Conservation (phyloP, 2,888 invertebrate species). For the Palloptera scutellata region DNA sequence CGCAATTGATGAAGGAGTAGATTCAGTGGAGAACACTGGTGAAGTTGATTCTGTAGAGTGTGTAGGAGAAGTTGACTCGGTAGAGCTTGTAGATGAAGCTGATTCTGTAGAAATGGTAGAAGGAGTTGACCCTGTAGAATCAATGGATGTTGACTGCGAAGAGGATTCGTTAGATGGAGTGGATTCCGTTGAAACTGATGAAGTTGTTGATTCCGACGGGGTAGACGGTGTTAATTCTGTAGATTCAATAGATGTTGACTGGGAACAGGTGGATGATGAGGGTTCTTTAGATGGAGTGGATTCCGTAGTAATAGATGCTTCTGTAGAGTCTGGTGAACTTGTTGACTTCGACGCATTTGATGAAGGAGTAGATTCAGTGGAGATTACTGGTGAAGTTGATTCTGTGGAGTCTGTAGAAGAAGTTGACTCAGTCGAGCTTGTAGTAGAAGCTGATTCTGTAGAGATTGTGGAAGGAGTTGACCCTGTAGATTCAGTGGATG, state of each 20-base stretch:
- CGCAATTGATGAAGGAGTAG: not conserved
- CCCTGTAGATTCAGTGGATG: not conserved
- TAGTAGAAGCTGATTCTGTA: not conserved
- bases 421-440: not conserved
- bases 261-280: not conserved
- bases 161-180: not conserved
- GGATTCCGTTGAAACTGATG: not conserved
- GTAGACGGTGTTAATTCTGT: not conserved
- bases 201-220: not conserved
- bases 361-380: not conserved
- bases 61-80: not conserved
- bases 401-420: not conserved
- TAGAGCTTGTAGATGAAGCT: too few species aligned
- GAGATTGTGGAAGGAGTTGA: not conserved
- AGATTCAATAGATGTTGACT: not conserved
- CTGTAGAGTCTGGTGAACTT: not conserved
- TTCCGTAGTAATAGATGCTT: not conserved
- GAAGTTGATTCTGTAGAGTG: too few species aligned
- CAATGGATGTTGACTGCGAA: not conserved
- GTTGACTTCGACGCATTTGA: not conserved
- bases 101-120: not conserved
- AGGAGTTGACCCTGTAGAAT: not conserved
- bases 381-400: not conserved
- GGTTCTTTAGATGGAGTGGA: not conserved
- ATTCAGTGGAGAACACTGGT: not conserved